Evolutionary conservation across 2,888 invertebrate species (phyloP).

Genomic region (Yponomeuta sedellus): DNA sequence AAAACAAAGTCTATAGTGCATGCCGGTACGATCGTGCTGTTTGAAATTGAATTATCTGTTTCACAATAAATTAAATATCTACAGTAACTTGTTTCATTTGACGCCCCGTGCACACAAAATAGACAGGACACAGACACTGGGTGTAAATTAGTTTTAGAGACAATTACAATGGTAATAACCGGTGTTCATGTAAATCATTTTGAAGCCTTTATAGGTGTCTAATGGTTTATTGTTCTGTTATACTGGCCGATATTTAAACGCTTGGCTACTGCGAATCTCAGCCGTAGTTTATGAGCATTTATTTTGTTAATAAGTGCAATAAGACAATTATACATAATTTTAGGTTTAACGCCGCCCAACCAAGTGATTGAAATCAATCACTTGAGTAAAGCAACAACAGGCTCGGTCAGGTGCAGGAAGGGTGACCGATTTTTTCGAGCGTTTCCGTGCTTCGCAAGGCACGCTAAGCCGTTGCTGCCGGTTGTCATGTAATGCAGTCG

Average conservation of each 20-base stretch:
- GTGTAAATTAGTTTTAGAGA: slow-evolving; percentile 1
- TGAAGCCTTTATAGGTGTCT: slow-evolving; percentile 37
- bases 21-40: too few relatives aligned
- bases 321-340: too few relatives aligned
- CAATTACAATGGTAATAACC: slow-evolving; percentile 11
- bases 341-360: too few relatives aligned
- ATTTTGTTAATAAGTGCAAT: not conserved
- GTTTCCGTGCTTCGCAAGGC: too few relatives aligned
- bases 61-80: not conserved
- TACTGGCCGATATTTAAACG: not conserved
- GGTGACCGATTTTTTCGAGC: too few relatives aligned
- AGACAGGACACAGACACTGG: not conserved
- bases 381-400: too few relatives aligned
- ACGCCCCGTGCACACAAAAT: not conserved
- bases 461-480: too few relatives aligned
- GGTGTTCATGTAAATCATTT: slow-evolving; percentile 44
- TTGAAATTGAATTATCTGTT: too few relatives aligned
- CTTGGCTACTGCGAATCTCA: not conserved
- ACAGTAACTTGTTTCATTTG: not conserved
- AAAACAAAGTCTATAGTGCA: too few relatives aligned
- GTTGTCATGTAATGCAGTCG: too few relatives aligned
- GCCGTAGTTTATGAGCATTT: not conserved
- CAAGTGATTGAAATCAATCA: too few relatives aligned
- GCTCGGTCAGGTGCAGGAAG: too few relatives aligned
- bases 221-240: slow-evolving; percentile 52